These are phyloP conservation scores for Meloe dianella DNA, from an alignment of 2,888 invertebrate species.

Conservation along the genomic window DNA sequence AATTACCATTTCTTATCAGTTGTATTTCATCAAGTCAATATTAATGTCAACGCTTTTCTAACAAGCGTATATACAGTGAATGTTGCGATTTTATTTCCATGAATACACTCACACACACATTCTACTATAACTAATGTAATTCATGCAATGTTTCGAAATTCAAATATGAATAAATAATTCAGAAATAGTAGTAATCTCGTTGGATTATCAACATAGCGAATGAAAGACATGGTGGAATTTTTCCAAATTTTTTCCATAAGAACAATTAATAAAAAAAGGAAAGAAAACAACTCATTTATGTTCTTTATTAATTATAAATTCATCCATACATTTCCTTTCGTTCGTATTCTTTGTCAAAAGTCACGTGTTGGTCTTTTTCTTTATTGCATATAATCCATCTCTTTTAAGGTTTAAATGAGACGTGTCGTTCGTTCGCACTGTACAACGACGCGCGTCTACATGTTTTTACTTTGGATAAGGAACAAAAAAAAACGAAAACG, in stretches of 20 bases:
- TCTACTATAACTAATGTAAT: neutral
- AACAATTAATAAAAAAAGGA: too few relatives aligned
- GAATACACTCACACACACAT: neutral
- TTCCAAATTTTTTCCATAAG: too few relatives aligned
- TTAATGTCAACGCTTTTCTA: neutral
- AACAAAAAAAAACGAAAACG: neutral
- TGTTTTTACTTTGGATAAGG: neutral
- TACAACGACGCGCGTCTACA: neutral
- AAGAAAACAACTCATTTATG: neutral
- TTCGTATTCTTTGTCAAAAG: constrained; percentile 20
- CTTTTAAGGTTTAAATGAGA: constrained; percentile 36
- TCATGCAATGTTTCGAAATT: neutral
- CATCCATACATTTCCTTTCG: neutral
- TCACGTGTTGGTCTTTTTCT: constrained; percentile 34
- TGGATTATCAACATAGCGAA: neutral
- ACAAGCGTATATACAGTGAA: neutral
- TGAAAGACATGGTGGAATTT: neutral
- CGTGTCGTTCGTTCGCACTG: constrained; percentile 27
- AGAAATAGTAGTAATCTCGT: neutral
- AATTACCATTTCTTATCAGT: neutral
- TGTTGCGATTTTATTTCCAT: neutral
- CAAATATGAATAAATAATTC: neutral
- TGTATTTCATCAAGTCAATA: neutral
- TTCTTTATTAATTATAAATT: neutral
- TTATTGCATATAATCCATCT: constrained; percentile 41